Evolutionary conservation across 2,797 vertebrate species (phyloP).

Genomic region (Caiman crocodilus): DNA sequence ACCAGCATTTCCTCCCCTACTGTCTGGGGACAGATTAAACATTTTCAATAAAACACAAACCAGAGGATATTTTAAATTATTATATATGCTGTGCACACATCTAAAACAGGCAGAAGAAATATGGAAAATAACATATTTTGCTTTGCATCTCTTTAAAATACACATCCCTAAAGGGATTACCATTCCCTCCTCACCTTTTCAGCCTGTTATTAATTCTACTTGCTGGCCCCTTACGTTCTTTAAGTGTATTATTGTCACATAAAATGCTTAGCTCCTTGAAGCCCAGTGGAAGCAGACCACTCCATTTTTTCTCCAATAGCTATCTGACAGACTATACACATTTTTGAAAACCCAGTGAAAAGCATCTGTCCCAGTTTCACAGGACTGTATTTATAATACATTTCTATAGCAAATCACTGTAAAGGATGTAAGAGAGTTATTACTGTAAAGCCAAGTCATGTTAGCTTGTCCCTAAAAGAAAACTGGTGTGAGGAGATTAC

Average conservation of each 20-base stretch:
- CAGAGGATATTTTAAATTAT: not conserved
- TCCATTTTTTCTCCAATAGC: not conserved
- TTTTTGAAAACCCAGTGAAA: slow-evolving; percentile 32
- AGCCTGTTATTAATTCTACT: not conserved
- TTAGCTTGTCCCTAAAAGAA: not conserved
- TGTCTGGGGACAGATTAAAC: not conserved
- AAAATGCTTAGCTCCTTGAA: not conserved
- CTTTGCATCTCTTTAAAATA: not conserved
- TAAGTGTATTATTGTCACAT: not conserved
- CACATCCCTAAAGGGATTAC: accelerated
- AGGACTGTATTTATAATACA: slow-evolving; percentile 16
- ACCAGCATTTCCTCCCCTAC: not conserved
- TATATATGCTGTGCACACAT: not conserved
- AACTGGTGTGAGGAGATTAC: not conserved
- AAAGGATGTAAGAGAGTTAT: not conserved
- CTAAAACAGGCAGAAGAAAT: not conserved
- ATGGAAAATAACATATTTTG: not conserved
- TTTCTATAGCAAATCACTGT: not conserved
- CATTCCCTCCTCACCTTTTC: not conserved
- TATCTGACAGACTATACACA: not conserved
- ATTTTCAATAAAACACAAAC: not conserved
- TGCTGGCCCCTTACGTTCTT: not conserved
- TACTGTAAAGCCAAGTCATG: slow-evolving; percentile 14
- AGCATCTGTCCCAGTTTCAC: not conserved
- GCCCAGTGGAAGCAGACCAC: not conserved